These are phyloP conservation scores for Penaeus chinensis DNA, from an alignment of 1,140 invertebrate genomes.

Conservation along the genomic window DNA sequence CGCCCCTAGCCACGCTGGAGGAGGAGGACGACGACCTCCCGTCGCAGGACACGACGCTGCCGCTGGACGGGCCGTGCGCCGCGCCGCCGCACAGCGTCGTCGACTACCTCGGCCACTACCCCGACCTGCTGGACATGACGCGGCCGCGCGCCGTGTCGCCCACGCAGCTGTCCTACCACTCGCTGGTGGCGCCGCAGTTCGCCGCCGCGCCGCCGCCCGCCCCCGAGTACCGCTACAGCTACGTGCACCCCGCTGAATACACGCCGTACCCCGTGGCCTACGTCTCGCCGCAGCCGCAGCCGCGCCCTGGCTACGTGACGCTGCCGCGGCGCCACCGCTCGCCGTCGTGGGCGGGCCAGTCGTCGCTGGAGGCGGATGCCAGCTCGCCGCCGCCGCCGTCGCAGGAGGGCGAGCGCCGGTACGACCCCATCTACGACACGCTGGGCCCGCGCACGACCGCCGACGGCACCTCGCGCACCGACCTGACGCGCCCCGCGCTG, in stretches of 20 bases:
- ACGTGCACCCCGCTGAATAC: constrained; percentile 41
- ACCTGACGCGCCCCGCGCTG: constrained; percentile 70
- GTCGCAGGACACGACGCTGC: constrained; percentile 42
- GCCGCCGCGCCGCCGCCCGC: constrained; percentile 14
- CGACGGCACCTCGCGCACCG: constrained; percentile 85
- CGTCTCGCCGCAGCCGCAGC: constrained; percentile 74
- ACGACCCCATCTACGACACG: constrained; percentile 86
- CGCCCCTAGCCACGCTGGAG: constrained; percentile 55
- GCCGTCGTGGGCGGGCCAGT: constrained; percentile 76
- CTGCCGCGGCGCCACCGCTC: constrained; percentile 84
- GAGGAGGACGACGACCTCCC: constrained; percentile 53
- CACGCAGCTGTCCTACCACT: constrained; percentile 60
- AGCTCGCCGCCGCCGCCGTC: constrained; percentile 66
- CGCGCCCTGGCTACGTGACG: constrained; percentile 71
- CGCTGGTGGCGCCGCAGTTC: constrained; percentile 40
- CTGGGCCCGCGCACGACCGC: constrained; percentile 89
- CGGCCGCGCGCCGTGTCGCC: constrained; percentile 73
- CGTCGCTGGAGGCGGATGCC: constrained; percentile 63
- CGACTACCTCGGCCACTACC: constrained; percentile 72
- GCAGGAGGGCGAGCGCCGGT: constrained; percentile 37
- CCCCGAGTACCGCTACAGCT: constrained; percentile 57
- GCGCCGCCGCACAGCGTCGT: constrained; percentile 68
- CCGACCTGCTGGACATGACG: constrained; percentile 81
- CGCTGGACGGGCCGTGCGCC: constrained; percentile 17
- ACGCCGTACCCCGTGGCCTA: constrained; percentile 45